These are phyloP conservation scores for Criorhina ranunculi DNA, from an alignment of 2,888 invertebrate species.

Conservation along the genomic window DNA sequence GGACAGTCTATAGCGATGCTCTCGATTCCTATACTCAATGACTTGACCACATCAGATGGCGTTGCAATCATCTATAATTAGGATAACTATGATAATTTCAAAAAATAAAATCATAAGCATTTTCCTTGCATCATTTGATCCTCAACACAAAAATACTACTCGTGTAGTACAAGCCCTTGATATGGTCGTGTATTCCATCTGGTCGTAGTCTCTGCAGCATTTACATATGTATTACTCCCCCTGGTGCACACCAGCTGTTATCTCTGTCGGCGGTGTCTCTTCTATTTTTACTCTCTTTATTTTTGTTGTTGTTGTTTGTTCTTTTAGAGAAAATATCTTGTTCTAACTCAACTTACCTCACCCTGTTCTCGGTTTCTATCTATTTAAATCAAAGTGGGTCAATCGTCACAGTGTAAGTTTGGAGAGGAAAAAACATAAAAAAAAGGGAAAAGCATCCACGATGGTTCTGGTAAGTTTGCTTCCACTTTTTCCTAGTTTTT, in stretches of 20 bases:
- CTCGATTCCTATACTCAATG: no score
- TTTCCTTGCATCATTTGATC: neutral
- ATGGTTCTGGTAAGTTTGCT: slow-evolving; percentile 3
- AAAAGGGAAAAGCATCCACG: neutral
- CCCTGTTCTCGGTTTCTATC: slow-evolving; percentile 20
- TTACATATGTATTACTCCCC: no score
- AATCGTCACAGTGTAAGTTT: slow-evolving; percentile 48
- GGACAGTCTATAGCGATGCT: no score
- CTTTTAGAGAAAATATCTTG: neutral
- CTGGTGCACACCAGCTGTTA: neutral
- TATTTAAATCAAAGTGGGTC: slow-evolving; percentile 43
- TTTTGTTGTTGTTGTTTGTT: neutral
- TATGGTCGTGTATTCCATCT: no score
- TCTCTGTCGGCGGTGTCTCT: neutral
- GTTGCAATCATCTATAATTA: no score
- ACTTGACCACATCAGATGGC: no score
- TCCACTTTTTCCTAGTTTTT: neutral
- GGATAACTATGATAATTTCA: no score
- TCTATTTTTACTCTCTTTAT: slow-evolving; percentile 17
- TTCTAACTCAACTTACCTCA: slow-evolving; percentile 5
- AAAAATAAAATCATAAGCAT: neutral
- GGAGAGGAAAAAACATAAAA: neutral
- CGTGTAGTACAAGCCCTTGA: no score
- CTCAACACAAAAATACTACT: neutral
- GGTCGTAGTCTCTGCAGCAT: no score